Conservation (phyloP, 2,888 invertebrate genomes). For the Parelbella ahira region DNA sequence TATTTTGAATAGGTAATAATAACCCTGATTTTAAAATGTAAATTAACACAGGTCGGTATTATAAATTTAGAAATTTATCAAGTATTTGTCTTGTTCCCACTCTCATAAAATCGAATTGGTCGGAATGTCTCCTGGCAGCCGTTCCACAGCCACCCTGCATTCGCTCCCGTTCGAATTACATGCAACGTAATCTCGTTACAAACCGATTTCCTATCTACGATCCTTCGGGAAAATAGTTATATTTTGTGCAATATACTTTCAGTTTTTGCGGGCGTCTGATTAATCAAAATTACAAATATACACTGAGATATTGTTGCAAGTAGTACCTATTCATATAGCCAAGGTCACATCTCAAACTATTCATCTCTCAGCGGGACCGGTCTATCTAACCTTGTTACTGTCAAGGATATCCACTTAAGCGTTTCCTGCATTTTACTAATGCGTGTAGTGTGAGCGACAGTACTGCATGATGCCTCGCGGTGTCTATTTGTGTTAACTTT, state of each 20-base stretch:
- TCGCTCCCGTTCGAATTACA: constrained; percentile 32
- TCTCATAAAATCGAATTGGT: too few relatives aligned
- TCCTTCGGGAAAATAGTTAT: background rate
- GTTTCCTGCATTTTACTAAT: constrained; percentile 53
- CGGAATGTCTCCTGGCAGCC: constrained; percentile 53
- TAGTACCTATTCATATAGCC: too few relatives aligned
- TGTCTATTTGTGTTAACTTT: constrained; percentile 22
- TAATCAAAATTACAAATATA: too few relatives aligned
- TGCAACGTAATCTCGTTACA: constrained; percentile 4
- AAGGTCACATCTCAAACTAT: constrained; percentile 24
- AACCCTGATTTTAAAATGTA: background rate
- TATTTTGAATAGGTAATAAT: background rate
- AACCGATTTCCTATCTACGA: too few relatives aligned
- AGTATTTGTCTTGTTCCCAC: too few relatives aligned
- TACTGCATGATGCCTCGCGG: constrained; percentile 12
- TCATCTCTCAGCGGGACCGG: constrained; percentile 37
- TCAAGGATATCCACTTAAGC: constrained; percentile 65
- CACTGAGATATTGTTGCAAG: background rate
- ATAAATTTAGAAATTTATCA: too few relatives aligned
- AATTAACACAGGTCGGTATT: background rate
- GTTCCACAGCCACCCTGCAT: constrained; percentile 54
- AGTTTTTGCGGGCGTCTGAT: too few relatives aligned
- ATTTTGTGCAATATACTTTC: too few relatives aligned
- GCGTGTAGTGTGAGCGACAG: constrained; percentile 32
- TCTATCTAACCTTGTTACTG: constrained; percentile 60